Evolutionary conservation across 30 jellyfish, hydroid and myxozoan genomes (phyloP), one percentile per base, ranked within the genome.

Genomic region (Calvadosia cruxmelitensis): DNA sequence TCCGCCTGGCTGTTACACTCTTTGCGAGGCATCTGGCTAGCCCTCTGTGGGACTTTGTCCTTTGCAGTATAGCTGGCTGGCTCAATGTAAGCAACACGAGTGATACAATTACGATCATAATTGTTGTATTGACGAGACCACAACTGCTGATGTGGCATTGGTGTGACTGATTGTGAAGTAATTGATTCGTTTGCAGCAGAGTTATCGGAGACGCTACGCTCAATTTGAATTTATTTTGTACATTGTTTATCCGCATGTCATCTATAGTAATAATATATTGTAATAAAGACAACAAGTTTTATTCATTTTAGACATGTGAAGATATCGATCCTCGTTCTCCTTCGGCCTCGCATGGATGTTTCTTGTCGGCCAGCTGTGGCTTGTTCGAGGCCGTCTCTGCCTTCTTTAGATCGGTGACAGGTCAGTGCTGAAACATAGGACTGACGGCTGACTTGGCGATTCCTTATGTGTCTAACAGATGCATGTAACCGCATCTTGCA

Each of bases 21-120:
- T 78, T 65, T 0, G 66, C 81, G 5, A 50, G 36, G 5, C 24
- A 61, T 3, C 81, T 75, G 3, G 30, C 35, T 16, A 71, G 32
- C 10, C 65, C 31, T 53, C 95, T 75, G 23, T 91, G 95, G 99
- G 99, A 91, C 61, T 83, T 91, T 52, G 3, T 80, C 25, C 94
- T 91, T 32, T 91, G 99, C 78, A 51, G 88, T 30, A 28, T 83
- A 10, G 94, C 93, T 25, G 72, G 95, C 3, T 82, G 95, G 99
- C 68, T 91, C 5, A 93, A 91, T 94, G 99, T 81, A 16, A 3
- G 73, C 23, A n/a, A n/a, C n/a, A n/a, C n/a, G n/a, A n/a, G n/a
- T n/a, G n/a, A n/a, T n/a, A n/a, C n/a, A n/a, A n/a, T n/a, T n/a
- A n/a, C n/a, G n/a, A n/a, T n/a, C n/a, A n/a, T n/a, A n/a, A n/a